Evolutionary conservation across 2,797 vertebrate genomes (phyloP), one percentile per base, ranked within the genome.

Genomic region (Oreochromis mossambicus): DNA sequence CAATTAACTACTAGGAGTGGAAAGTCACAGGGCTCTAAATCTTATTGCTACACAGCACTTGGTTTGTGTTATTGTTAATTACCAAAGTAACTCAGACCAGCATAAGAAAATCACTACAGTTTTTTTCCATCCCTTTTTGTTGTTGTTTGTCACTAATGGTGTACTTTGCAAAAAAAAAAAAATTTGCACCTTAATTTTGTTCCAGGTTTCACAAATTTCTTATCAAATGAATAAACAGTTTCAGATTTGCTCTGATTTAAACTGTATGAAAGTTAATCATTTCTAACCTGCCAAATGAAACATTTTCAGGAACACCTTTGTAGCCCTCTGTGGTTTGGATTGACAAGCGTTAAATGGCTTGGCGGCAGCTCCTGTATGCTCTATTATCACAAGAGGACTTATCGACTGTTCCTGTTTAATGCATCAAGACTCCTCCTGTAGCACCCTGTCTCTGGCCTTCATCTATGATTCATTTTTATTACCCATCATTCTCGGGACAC

Each of bases 401-500:
- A 95, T 96, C 95, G 94, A 95, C 95, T 95, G 95, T 95, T 96
- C 94, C 95, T 96, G 95, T 95, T 96, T 96, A 96, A 96, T 95
- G 94, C 94, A 95, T 94, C 94, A 91, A 92, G 95, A 95, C 93
- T 96, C 91, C 93, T 96, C 92, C 93, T 95, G 95, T 95, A 95
- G 94, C 96, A 93, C 94, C 92, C 92, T 91, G 94, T 96, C 95
- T 96, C 93, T 94, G 91, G 95, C 95, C 96, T 96, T 96, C 96
- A 96, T 96, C 95, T 96, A 95, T 96, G 95, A 96, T 96, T 96
- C 94, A 95, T 96, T 96, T 96, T 97, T 97, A 97, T 96, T 96
- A 96, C 94, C 96, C 95, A 96, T 96, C 95, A 95, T 96, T 96
- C 95, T 94, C 48, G 86, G 93, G 93, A 94, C 94, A 93, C 88